Percentiles rank a stretch among this genome's conserved stretches.
Evolutionary conservation across 2,888 invertebrate genomes (phyloP).

Genomic region (Drymonia ruficornis): DNA sequence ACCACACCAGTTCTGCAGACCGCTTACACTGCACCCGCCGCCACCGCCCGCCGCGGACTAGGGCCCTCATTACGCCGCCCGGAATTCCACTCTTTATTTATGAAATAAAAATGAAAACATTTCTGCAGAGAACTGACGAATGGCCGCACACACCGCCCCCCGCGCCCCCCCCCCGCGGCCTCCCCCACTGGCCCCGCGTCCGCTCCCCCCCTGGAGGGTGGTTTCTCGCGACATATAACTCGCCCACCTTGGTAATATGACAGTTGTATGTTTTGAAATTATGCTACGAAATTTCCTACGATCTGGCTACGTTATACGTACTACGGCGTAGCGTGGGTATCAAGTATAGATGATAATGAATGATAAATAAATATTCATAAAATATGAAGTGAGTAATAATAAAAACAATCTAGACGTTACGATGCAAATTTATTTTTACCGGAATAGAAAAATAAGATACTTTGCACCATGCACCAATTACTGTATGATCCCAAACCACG

Average conservation of each 20-base stretch:
- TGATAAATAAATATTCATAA: not conserved
- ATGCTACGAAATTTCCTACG: slow-evolving; percentile 19
- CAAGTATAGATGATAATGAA: slow-evolving; percentile 13
- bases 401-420: no score
- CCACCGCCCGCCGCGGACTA: not conserved
- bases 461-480: no score
- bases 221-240: slow-evolving; percentile 25
- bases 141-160: slow-evolving; percentile 41
- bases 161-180: slow-evolving; percentile 19
- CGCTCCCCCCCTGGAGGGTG: slow-evolving; percentile 21
- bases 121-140: slow-evolving; percentile 76
- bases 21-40: not conserved
- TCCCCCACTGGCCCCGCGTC: slow-evolving; percentile 23
- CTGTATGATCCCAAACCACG: no score
- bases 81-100: slow-evolving; percentile 78
- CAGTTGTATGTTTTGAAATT: slow-evolving; percentile 40
- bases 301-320: slow-evolving; percentile 3
- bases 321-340: slow-evolving; percentile 17
- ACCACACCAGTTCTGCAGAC: not conserved
- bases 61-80: slow-evolving; percentile 63
- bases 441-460: no score
- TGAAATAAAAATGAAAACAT: slow-evolving; percentile 84
- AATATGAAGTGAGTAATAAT: not conserved
- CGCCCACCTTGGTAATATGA: slow-evolving; percentile 37
- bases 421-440: no score